Evolutionary conservation across 2,113 vertebrate species (phyloP).

Genomic region (human (Homo sapiens)): DNA sequence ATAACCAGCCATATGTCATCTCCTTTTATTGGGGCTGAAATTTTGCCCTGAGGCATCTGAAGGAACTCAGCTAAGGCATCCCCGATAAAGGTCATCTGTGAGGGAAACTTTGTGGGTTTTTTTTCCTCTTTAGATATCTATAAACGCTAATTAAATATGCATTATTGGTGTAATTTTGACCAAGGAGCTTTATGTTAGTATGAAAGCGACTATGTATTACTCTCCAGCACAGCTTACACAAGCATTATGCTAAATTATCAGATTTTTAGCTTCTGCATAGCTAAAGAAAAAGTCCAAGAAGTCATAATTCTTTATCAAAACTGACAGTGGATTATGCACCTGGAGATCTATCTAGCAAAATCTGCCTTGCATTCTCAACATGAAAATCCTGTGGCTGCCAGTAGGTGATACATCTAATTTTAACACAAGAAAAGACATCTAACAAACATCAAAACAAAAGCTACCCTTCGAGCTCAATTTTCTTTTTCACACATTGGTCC

Average conservation of each 20-base stretch:
- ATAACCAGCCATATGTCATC: background rate
- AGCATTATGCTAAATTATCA: background rate
- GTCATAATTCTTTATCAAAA: constrained; percentile 36
- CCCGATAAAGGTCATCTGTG: constrained; percentile 30
- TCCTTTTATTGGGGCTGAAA: constrained; percentile 46
- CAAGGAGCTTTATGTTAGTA: constrained; percentile 37
- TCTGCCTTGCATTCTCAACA: constrained; percentile 48
- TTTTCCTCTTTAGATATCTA: constrained; percentile 54
- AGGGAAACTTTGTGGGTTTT: constrained; percentile 54
- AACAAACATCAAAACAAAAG: constrained; percentile 75
- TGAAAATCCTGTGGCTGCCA: constrained; percentile 45
- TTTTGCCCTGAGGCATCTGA: constrained; percentile 57
- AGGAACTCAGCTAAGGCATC: background rate
- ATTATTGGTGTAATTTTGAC: constrained; percentile 59
- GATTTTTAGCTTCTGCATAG: background rate
- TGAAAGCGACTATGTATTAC: background rate
- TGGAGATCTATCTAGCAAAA: constrained; percentile 36
- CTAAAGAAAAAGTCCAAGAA: constrained; percentile 44
- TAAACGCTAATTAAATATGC: constrained; percentile 55
- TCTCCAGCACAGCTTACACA: background rate
- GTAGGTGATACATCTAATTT: constrained; percentile 73
- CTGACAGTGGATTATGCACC: background rate
- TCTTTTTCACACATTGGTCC: constrained; percentile 24
- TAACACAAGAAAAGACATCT: constrained; percentile 71
- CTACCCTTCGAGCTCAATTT: constrained; percentile 71